Percentiles rank a stretch among this genome's conserved stretches.
Evolutionary conservation across 64 coral and sea anemone genomes (phyloP).

Genomic region (Stylophora pistillata): DNA sequence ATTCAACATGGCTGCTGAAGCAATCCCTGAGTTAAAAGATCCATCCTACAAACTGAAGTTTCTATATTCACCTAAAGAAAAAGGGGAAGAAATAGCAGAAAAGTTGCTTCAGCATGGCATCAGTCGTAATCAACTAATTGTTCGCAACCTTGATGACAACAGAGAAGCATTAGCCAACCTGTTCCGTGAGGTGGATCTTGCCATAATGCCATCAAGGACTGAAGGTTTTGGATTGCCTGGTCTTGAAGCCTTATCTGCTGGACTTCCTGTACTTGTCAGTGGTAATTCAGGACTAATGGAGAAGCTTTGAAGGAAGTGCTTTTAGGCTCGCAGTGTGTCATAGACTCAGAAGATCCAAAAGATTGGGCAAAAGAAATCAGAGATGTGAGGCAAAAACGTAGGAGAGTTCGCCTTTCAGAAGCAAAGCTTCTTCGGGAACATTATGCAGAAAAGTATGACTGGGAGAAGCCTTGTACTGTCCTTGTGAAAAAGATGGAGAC

Average conservation of each 20-base stretch:
- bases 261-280: conserved; percentile 27
- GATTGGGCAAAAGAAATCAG: neutral
- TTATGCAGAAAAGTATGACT: neutral
- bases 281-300: conserved; percentile 23
- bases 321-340: neutral
- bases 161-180: no score
- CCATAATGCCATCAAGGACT: no score
- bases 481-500: neutral
- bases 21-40: no score
- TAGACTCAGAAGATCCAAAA: conserved; percentile 2
- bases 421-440: neutral
- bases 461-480: neutral
- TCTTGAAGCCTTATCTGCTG: conserved; percentile 27
- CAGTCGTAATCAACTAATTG: no score
- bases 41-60: no score
- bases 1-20: no score
- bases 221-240: conserved; percentile 13
- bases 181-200: no score
- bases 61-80: no score
- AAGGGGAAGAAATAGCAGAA: no score
- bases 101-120: no score
- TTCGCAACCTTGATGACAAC: no score
- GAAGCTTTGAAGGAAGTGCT: neutral
- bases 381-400: neutral
- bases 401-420: neutral